These are phyloP conservation scores for Nymphalis urticae DNA, from an alignment of 2,888 invertebrate genomes.

Conservation along the genomic window DNA sequence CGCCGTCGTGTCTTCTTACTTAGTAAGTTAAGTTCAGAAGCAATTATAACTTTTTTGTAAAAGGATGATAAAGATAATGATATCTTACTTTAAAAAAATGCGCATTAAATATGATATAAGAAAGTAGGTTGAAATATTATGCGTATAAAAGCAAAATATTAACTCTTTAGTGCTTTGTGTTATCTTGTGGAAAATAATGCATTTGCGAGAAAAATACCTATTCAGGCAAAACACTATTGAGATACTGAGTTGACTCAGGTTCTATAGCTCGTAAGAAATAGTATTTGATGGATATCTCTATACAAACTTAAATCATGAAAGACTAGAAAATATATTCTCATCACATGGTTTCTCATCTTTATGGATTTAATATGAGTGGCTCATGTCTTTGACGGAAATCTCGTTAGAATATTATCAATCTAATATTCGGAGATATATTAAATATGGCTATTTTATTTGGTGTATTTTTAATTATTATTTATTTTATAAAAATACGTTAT, in stretches of 20 bases:
- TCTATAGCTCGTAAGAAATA: conserved; percentile 27
- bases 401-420: too few species aligned
- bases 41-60: conserved; percentile 23
- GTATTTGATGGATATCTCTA: conserved; percentile 19
- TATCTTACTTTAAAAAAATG: background rate
- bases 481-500: background rate
- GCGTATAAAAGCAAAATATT: background rate
- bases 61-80: background rate
- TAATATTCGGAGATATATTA: background rate
- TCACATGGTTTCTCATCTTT: too few species aligned
- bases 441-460: too few species aligned
- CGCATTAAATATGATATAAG: too few species aligned
- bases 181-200: conserved; percentile 12
- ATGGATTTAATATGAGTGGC: too few species aligned
- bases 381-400: too few species aligned
- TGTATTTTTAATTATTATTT: background rate
- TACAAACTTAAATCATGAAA: conserved; percentile 22
- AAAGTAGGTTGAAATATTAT: too few species aligned
- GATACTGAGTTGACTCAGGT: conserved; percentile 24
- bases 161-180: conserved; percentile 1
- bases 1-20: conserved; percentile 20
- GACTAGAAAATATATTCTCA: conserved; percentile 9
- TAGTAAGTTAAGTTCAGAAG: conserved; percentile 27
- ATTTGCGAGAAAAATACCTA: conserved; percentile 18
- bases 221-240: conserved; percentile 18